Percentiles rank a stretch among this genome's conserved stretches.
These are phyloP conservation scores for Intellagama lesueurii DNA, from an alignment of 2,797 vertebrate species.

Conservation along the genomic window DNA sequence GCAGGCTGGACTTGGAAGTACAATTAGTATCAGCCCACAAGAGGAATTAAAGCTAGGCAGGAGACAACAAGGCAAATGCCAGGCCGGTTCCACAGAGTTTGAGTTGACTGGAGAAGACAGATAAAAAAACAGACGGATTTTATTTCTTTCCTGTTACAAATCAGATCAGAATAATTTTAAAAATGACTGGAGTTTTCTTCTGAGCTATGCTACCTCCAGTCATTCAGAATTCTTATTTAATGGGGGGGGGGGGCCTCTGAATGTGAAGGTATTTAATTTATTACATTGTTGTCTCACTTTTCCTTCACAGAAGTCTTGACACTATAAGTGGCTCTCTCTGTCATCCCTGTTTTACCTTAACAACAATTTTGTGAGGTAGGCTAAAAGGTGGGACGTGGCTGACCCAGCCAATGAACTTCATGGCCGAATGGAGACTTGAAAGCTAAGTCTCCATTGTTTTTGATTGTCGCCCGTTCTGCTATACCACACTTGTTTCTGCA, in stretches of 20 bases:
- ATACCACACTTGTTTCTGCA: no score
- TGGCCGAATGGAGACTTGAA: no score
- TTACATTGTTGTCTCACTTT: not conserved
- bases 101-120: not conserved
- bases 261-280: not conserved
- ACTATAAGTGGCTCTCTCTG: not conserved
- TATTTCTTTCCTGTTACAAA: not conserved
- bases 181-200: not conserved
- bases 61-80: no score
- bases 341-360: not conserved
- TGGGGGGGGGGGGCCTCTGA: no score
- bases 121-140: not conserved
- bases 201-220: no score
- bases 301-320: not conserved
- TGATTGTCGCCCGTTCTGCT: no score
- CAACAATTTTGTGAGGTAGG: no score
- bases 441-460: no score
- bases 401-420: no score
- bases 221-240: no score
- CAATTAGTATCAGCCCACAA: not conserved
- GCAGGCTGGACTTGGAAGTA: not conserved
- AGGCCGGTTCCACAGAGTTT: not conserved
- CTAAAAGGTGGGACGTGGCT: no score
- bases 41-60: not conserved
- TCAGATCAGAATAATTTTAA: not conserved